Evolutionary conservation across 2,888 invertebrate species (phyloP), one percentile per base, ranked within the genome.

Genomic region (Nebria salina): DNA sequence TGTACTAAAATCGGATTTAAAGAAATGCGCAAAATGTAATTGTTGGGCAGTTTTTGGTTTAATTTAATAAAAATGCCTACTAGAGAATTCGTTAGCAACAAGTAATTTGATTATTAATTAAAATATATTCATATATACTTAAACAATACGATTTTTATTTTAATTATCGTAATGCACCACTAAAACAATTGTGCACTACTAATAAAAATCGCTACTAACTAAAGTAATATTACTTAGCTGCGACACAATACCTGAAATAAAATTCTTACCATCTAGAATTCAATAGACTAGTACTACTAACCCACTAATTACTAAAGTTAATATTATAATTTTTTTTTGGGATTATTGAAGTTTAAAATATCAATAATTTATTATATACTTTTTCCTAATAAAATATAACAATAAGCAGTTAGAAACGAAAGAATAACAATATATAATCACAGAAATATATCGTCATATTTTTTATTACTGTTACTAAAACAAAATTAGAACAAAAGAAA

Each of bases 371-470:
- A 68, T 54, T 54, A 54, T 54, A 54, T 54, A 54, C 2, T 54
- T 54, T 43, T 54, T 54, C 54, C 54, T 54, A 54, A 54, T 54
- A 54, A 54, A 54, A 54, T 54, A 78, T 73, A 34, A 25, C 20
- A 65, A 72, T 65, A 78, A 72, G 64, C 41, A 78, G 73, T 73
- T 54, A 72, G 54, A 72, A 78, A 78, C 72, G 73, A 78, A 78
- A 78, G 41, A 34, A 64, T 78, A 73, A 73, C 15, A 73, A 73
- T 75, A 78, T 34, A 34, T 64, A 78, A 78, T 78, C 78, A 78
- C 78, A 78, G 78, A 78, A 78, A 73, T 72, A 78, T 42, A 65
- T 77, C 72, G 72, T 72, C 72, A 72, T 42, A 41, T n/a, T 9
- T 20, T 73, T n/a, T 41, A 73, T 68, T 6, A 68, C 68, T 68